Conservation (phyloP, 2,888 invertebrate genomes). For the Octodonta nipae region DNA sequence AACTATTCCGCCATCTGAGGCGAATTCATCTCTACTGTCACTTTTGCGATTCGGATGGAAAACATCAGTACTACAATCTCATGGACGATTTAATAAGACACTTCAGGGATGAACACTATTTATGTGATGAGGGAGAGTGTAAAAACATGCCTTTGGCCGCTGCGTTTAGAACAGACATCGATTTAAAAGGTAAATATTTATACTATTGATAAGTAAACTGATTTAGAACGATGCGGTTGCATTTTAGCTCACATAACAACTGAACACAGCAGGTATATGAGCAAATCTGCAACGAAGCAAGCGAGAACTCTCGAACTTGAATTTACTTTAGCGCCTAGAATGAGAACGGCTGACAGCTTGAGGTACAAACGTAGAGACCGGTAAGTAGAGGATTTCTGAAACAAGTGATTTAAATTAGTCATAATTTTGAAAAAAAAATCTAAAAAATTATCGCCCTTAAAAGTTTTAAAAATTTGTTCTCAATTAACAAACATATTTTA, state of each 20-base stretch:
- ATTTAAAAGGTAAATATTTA: too few species aligned
- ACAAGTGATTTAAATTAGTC: too few species aligned
- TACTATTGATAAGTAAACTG: too few species aligned
- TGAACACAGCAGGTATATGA: constrained; percentile 65
- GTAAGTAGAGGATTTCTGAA: too few species aligned
- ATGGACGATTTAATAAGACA: constrained; percentile 75
- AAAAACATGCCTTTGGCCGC: constrained; percentile 71
- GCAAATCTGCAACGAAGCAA: constrained; percentile 73
- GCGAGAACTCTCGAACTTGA: constrained; percentile 81
- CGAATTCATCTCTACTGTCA: constrained; percentile 93
- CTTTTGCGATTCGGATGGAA: constrained; percentile 89
- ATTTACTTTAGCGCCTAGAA: constrained; percentile 69
- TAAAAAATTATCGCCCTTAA: too few species aligned
- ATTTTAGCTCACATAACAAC: constrained; percentile 70
- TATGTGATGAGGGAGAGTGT: constrained; percentile 89
- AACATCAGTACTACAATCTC: constrained; percentile 73
- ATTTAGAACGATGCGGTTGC: too few species aligned
- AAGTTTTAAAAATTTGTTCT: too few species aligned
- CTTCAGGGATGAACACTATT: constrained; percentile 72
- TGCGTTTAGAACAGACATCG: constrained; percentile 83
- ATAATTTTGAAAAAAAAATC: too few species aligned
- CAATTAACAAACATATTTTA: too few species aligned
- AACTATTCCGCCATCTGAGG: constrained; percentile 79
- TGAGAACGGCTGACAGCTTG: too few species aligned
- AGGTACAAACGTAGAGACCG: too few species aligned